Conservation (phyloP, 2,888 invertebrate genomes). For the Pristionchus entomophagus region DNA sequence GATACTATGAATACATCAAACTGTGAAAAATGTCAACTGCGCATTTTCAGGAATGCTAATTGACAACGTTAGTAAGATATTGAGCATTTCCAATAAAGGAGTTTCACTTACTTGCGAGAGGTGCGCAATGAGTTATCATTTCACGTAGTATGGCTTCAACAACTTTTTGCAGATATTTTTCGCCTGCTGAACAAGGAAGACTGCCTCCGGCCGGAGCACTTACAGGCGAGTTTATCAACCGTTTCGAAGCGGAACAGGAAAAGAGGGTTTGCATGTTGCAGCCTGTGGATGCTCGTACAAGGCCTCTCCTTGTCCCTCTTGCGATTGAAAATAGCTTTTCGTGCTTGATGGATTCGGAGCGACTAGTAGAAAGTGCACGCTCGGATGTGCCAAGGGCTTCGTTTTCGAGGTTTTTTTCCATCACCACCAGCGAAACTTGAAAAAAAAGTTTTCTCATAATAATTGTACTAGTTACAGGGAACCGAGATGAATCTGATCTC, state of each 20-base stretch:
- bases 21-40: not conserved
- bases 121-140: not conserved
- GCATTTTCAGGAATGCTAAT: not conserved
- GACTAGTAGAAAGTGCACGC: not conserved
- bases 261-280: not conserved
- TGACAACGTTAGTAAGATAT: not conserved
- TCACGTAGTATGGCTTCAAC: not conserved
- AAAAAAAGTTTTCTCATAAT: no score
- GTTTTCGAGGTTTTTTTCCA: not conserved
- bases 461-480: not conserved
- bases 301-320: not conserved
- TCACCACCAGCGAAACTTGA: no score
- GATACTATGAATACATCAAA: not conserved
- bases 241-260: not conserved
- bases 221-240: not conserved
- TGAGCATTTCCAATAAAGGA: not conserved
- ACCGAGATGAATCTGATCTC: not conserved
- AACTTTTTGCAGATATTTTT: not conserved
- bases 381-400: not conserved
- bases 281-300: not conserved
- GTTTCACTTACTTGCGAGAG: not conserved
- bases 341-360: constrained; percentile 14
- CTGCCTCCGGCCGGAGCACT: not conserved
- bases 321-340: not conserved
- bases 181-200: not conserved